A percentile compares a stretch with the other conserved stretches of the same genome.
Evolutionary conservation across 1,140 invertebrate species (phyloP).

Genomic region (Ceratina japonica): DNA sequence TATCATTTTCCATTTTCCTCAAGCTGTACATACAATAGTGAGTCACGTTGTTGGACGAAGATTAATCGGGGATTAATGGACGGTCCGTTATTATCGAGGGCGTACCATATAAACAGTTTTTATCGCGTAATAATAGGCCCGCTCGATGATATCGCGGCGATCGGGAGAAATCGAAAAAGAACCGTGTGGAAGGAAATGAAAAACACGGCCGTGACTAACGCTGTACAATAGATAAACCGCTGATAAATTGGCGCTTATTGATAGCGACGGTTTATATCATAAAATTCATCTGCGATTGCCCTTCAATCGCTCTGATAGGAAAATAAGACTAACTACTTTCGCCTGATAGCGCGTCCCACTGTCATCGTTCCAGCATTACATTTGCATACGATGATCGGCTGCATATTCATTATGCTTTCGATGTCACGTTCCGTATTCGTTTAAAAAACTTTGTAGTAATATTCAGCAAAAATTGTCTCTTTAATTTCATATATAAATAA

Average conservation of each 20-base stretch:
- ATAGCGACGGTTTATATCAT: slow-evolving; percentile 3
- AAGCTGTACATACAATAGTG: not conserved
- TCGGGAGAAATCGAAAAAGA: too few relatives aligned
- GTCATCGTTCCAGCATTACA: too few relatives aligned
- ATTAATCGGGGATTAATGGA: slow-evolving; percentile 38
- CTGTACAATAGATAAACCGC: slow-evolving; percentile 11
- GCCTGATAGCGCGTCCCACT: too few relatives aligned
- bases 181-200: too few relatives aligned
- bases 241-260: slow-evolving; percentile 34
- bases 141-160: not conserved
- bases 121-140: slow-evolving; percentile 20
- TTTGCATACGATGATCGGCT: too few relatives aligned
- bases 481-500: too few relatives aligned
- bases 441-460: not conserved
- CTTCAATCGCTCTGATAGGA: too few relatives aligned
- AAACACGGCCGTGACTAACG: slow-evolving; percentile 17
- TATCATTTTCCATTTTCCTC: slow-evolving; percentile 16
- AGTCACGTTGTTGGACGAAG: slow-evolving; percentile 25
- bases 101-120: slow-evolving; percentile 6
- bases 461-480: too few relatives aligned
- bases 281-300: not conserved
- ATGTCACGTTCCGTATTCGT: not conserved
- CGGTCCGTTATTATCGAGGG: slow-evolving; percentile 9
- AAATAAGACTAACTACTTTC: too few relatives aligned
- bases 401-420: not conserved